Conservation (phyloP, 53 echinoderm and acorn worm species). For the Stichopus horrens region DNA sequence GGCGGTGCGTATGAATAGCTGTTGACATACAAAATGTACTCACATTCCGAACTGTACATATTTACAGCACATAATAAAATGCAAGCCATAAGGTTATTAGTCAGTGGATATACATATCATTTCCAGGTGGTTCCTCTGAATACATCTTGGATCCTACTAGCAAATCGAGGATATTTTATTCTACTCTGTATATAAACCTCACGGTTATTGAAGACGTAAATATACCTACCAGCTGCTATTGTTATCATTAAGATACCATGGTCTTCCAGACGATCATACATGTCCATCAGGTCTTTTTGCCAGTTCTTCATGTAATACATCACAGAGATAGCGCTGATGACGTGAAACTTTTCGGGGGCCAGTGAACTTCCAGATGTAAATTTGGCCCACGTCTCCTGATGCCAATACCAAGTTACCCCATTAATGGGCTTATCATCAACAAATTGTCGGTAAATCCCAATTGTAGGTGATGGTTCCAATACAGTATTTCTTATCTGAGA, state of each 20-base stretch:
- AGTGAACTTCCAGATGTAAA: neutral
- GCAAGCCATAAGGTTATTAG: no score
- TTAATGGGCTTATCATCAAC: neutral
- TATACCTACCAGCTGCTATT: conserved; percentile 12
- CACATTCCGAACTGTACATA: no score
- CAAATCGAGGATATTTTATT: no score
- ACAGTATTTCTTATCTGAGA: neutral
- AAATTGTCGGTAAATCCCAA: neutral
- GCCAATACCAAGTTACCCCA: neutral
- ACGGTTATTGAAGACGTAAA: neutral
- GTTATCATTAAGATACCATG: conserved; percentile 40
- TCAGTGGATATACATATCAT: no score
- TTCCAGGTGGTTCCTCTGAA: no score
- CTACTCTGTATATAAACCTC: no score
- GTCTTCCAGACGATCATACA: conserved; percentile 44
- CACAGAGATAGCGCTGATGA: conserved; percentile 49
- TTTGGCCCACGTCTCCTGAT: neutral
- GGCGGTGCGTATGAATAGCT: no score
- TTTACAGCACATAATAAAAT: no score
- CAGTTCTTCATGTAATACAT: conserved; percentile 47
- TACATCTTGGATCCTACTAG: no score
- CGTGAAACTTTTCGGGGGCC: conserved; percentile 37
- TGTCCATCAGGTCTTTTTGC: conserved; percentile 20
- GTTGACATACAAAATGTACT: no score
- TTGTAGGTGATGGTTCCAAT: neutral